Evolutionary conservation across 2,888 invertebrate species (phyloP).

Genomic region (Lamellibrachia columna): DNA sequence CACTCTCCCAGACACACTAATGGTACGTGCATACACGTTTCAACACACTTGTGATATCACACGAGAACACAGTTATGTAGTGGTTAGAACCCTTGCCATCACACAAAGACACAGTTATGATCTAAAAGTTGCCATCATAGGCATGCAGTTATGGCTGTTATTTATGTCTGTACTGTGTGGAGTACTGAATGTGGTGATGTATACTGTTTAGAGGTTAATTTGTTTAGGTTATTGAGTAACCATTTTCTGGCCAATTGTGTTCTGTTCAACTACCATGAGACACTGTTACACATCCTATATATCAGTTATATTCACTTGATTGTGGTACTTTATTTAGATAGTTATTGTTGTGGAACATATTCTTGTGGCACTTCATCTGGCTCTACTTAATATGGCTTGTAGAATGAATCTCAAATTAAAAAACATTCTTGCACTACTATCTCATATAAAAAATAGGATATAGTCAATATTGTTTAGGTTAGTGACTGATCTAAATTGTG

Average conservation of each 20-base stretch:
- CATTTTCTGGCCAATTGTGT: not conserved
- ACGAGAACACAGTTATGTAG: no score
- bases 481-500: not conserved
- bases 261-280: not conserved
- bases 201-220: not conserved
- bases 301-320: no score
- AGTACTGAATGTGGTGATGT: not conserved
- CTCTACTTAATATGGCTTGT: not conserved
- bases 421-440: no score
- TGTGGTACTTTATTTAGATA: no score
- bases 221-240: not conserved
- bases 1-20: not conserved
- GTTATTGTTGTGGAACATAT: no score
- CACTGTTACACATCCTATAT: not conserved
- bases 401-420: not conserved
- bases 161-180: not conserved
- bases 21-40: not conserved
- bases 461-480: not conserved
- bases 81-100: no score
- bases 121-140: not conserved
- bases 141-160: not conserved
- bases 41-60: not conserved
- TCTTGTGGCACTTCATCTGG: no score
- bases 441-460: no score
- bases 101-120: no score